Evolutionary conservation across 2,888 invertebrate genomes (phyloP).

Genomic region (Eupsilia transversa): DNA sequence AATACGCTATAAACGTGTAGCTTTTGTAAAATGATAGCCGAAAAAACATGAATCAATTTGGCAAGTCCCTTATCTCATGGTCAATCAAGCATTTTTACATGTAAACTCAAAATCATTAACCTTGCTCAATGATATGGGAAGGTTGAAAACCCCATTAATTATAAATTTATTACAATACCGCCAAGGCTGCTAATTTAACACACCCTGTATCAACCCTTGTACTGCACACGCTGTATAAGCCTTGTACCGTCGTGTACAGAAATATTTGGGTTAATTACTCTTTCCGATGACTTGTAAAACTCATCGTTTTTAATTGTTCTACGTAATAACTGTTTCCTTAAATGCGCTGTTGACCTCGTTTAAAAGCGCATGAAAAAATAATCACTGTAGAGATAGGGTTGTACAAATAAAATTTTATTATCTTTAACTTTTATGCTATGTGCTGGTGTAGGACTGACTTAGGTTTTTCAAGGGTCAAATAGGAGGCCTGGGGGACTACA

Average conservation of each 20-base stretch:
- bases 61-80: slow-evolving; percentile 14
- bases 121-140: slow-evolving; percentile 29
- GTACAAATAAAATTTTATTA: slow-evolving; percentile 13
- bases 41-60: slow-evolving; percentile 14
- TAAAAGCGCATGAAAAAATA: slow-evolving; percentile 37
- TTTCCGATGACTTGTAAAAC: slow-evolving; percentile 70
- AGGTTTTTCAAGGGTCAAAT: neutral
- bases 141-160: slow-evolving; percentile 35
- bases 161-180: slow-evolving; percentile 51
- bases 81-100: slow-evolving; percentile 16
- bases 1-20: neutral
- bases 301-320: slow-evolving; percentile 72
- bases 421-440: neutral
- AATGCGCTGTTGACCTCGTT: slow-evolving; percentile 52
- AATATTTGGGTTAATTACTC: slow-evolving; percentile 77
- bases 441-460: neutral
- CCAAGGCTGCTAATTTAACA: slow-evolving; percentile 36
- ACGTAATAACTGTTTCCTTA: slow-evolving; percentile 63
- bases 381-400: slow-evolving; percentile 9
- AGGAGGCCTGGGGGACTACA: neutral
- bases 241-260: slow-evolving; percentile 43
- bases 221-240: slow-evolving; percentile 48
- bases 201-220: slow-evolving; percentile 57
- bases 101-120: slow-evolving; percentile 41
- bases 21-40: neutral